Base-by-base conservation (phyloP, 2,888 invertebrate species). In the Prosopocoilus inquinatus region DNA sequence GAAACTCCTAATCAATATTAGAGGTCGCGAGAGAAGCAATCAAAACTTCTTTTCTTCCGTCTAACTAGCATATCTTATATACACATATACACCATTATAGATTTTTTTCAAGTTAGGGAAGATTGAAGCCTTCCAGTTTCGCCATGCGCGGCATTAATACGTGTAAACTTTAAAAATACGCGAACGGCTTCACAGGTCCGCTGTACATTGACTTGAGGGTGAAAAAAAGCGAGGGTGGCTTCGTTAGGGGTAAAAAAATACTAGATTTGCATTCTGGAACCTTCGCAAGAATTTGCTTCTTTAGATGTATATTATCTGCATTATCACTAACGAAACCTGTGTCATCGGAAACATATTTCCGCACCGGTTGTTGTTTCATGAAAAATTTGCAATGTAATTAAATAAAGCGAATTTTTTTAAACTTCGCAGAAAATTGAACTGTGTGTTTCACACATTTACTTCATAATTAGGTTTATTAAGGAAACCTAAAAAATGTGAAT, bases 11-110 rank as follows among this genome's bases (percentile, higher is more conserved):
- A 65, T 58, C 60, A 59, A 61, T 59, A 62, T 63, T 60, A 47
- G 57, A 58, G 48, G 50, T 51, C 55, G 44, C 68, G 70, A 68
- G 70, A 66, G 70, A 73, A 72, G 72, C 67, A 73, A 75, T 75
- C 76, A 75, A 75, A 75, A 75, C 74, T 74, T 74, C 71, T 72
- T 75, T 75, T 75, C 73, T 69, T 73, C 72, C 70, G 70, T 70
- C 75, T 75, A 76, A 76, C 75, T 75, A 76, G 75, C 76, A 75
- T 75, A 76, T 76, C 76, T 75, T 75, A 75, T 75, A 74, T 75
- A 75, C 75, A 75, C 73, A 75, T 75, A 75, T 75, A 76, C 74
- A 75, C 73, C 75, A 75, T 76, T 76, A 76, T 76, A 75, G 76
- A 76, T 76, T 76, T 76, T 73, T 76, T 65, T 74, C 75, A 69